phyloP scores from a whole-genome alignment of 1,140 invertebrate genomes.

The Lepidurus arcticus region DNA sequence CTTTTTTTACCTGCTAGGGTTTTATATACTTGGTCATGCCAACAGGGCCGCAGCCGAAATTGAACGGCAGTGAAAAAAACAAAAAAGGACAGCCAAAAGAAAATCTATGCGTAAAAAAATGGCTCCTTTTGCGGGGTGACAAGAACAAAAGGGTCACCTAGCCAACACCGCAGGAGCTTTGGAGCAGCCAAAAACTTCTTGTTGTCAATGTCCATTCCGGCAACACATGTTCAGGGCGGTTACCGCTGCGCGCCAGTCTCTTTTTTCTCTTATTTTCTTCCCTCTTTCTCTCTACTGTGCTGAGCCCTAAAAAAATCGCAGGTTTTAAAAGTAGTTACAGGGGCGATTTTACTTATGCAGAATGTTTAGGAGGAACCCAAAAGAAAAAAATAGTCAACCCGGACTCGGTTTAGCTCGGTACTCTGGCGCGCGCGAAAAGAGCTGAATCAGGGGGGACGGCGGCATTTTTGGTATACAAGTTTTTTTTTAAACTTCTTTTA shows the following conservation, averaged over 20 bases:
- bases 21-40: slow-evolving; percentile 9
- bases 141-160: slow-evolving; percentile 14
- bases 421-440: background rate
- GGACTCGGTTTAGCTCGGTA: background rate
- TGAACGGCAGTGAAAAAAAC: background rate
- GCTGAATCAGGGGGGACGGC: slow-evolving; percentile 4
- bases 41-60: background rate
- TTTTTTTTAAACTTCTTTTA: background rate
- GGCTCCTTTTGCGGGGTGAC: slow-evolving; percentile 20
- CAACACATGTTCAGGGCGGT: slow-evolving; percentile 21
- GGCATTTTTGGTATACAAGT: background rate
- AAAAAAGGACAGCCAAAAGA: background rate
- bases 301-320: background rate
- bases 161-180: slow-evolving; percentile 9
- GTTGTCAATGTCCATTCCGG: slow-evolving; percentile 9
- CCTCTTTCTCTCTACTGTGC: background rate
- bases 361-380: background rate
- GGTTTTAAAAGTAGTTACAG: background rate
- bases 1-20: background rate
- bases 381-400: background rate
- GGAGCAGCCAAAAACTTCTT: background rate
- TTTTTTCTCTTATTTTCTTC: background rate
- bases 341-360: background rate
- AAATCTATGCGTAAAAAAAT: background rate
- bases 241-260: background rate